Evolutionary conservation across 2,888 invertebrate genomes (phyloP), one percentile per base, ranked within the genome.

Genomic region (Plagodis pulveraria): DNA sequence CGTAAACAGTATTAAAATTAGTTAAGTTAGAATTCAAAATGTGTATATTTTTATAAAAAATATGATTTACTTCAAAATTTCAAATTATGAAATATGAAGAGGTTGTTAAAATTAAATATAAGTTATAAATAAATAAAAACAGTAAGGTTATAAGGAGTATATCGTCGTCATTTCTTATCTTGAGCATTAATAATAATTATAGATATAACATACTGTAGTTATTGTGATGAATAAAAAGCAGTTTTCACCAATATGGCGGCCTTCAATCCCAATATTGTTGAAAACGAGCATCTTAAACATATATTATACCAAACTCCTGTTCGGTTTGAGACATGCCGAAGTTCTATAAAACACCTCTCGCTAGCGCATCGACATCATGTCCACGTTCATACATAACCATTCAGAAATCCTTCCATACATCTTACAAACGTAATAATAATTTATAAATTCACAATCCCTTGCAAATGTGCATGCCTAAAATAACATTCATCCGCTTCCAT

Each of bases 361-460:
- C 78, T 72, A 80, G 77, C 81, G 74, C 80, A 69, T 80, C 76
- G 65, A 74, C 10, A 10, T 10, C 5, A 8, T 68, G 60, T 58
- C 48, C 56, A 41, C 81, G 71, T 71, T 56, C 84, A 77, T 81
- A 73, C 82, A 67, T 71, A 72, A 62, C 70, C 86, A 73, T 77
- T 71, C 87, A 80, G 66, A 71, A 63, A 68, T 43, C 76, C 88
- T 89, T 81, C 67, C 89, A 82, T 78, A 77, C 81, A 67, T 79
- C 86, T 84, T 86, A 90, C 89, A 89, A 90, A 89, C 84, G 79
- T 83, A 88, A 87, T 80, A 83, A 87, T 88, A 89, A 89, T 89
- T 89, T 90, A 89, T 84, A 90, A 90, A 90, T 87, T 89, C 90
- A 91, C 82, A 91, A 87, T 91, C 90, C 92, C 92, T 91, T 87